Evolutionary conservation across 2,113 vertebrate species (phyloP), one percentile per base, ranked within the genome.

Genomic region (Brachirus orientalis): DNA sequence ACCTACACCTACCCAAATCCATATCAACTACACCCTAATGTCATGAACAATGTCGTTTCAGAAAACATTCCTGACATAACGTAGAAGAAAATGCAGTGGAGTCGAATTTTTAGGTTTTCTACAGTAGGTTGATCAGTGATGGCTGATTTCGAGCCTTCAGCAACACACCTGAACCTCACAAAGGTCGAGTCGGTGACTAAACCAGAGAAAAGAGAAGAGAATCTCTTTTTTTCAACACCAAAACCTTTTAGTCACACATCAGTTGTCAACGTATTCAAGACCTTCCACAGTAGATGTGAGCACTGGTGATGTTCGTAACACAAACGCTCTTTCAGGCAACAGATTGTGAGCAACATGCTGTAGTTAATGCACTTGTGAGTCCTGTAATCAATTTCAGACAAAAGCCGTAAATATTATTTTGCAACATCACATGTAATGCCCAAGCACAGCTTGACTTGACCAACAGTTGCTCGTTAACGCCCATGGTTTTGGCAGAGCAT

Each of bases 401-500:
- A 69, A 69, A 64, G 46, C 16, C 9, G 22, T 78, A 48, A 50
- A 65, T 67, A 75, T 64, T 13, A 37, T 59, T 63, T 75, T 20
- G 54, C 63, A 59, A 19, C 45, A 62, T 58, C 43, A 3, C 14
- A 56, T 52, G 51, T 63, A 40, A 60, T 19, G 51, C 72, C 71
- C 75, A 79, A 72, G 63, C 70, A 66, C 81, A 81, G 70, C 62
- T 65, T 74, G 83, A 72, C 36, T 54, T 16, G 38, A 79, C 77
- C 84, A 84, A 81, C 79, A 61, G 78, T 79, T 75, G 69, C 79
- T 80, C 79, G 80, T 80, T 84, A 70, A 63, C 81, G 72, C 62
- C 72, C 47, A 53, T 72, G 54, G 38, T 35, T 86, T 83, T 90
- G 86, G 83, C 88, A 88, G 83, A 61, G 69, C 66, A 37, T 57